Conservation (phyloP, 2,888 invertebrate genomes). For the Crepidodera aurea region DNA sequence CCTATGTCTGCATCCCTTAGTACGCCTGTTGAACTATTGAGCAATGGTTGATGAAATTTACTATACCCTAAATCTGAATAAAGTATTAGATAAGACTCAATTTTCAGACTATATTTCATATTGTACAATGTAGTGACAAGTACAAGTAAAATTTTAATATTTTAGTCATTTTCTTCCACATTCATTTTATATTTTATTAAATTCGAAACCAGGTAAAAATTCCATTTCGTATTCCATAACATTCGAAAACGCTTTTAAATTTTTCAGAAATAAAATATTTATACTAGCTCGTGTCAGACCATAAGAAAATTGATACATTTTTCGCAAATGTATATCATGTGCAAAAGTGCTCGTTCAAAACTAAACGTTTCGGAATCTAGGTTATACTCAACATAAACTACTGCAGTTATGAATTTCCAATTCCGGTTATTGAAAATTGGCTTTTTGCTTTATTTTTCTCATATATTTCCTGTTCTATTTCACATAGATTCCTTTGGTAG, state of each 20-base stretch:
- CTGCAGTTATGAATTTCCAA: constrained; percentile 28
- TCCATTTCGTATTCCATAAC: neutral
- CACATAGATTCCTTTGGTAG: neutral
- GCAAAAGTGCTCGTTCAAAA: neutral
- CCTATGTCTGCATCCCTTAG: no score
- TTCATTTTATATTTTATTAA: no score
- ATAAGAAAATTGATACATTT: constrained; percentile 19
- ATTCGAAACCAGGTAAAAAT: neutral
- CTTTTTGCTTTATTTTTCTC: constrained; percentile 9
- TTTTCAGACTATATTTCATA: no score
- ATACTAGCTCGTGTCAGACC: neutral
- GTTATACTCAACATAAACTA: constrained; percentile 25
- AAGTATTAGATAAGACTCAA: no score
- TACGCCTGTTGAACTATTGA: no score
- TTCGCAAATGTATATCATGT: constrained; percentile 19
- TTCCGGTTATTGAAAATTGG: constrained; percentile 22
- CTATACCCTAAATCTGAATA: no score
- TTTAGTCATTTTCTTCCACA: no score
- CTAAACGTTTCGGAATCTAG: constrained; percentile 21
- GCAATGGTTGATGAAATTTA: no score
- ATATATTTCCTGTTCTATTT: constrained; percentile 7
- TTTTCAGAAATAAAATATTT: constrained; percentile 1
- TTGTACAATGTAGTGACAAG: no score
- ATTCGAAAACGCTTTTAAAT: neutral
- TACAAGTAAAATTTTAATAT: no score